Evolutionary conservation across 2,797 vertebrate genomes (phyloP), one percentile per base, ranked within the genome.

Genomic region (Emys orbicularis): DNA sequence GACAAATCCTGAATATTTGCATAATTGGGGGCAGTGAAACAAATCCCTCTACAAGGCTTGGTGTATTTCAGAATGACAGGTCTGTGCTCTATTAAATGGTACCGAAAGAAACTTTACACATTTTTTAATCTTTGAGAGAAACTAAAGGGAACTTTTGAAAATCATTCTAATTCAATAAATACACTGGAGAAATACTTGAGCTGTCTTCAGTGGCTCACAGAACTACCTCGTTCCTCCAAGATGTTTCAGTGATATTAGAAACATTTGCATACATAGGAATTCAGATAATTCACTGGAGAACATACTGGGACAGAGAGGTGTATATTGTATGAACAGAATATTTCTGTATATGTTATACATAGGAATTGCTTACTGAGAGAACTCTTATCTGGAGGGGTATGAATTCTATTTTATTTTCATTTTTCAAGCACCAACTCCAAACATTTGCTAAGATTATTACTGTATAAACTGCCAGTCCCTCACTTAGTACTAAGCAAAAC

Each of bases 61-160:
- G 23, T 25, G 21, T 74, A 44, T 74, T 74, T 74, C 68, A 74
- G 37, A 74, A 74, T 74, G 68, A 74, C 52, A 57, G 27, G 27
- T 84, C 47, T 81, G 65, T 7, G 50, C 13, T 91, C 54, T 41
- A 81, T 37, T 89, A 93, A 84, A 90, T 94, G 92, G 89, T 84
- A 77, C 50, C 79, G 77, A 93, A 90, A 77, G 86, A 87, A 95
- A 95, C 90, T 79, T 81, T 6, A 6, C 41, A 88, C 59, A 50
- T 19, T 85, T 31, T 3, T 94, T 96, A 94, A 77, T 56, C 79
- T 72, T 92, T 86, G 6, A 93, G 87, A 96, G 83, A 94, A 44
- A 80, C 53, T 88, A 79, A 80, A 52, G 29, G 52, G 61, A 49
- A 34, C 77, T 44, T 79, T 91, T 93, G 54, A 89, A 90, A 79